These are phyloP conservation scores for Carollia perspicillata DNA, from an alignment of 2,113 vertebrate species.

Conservation along the genomic window DNA sequence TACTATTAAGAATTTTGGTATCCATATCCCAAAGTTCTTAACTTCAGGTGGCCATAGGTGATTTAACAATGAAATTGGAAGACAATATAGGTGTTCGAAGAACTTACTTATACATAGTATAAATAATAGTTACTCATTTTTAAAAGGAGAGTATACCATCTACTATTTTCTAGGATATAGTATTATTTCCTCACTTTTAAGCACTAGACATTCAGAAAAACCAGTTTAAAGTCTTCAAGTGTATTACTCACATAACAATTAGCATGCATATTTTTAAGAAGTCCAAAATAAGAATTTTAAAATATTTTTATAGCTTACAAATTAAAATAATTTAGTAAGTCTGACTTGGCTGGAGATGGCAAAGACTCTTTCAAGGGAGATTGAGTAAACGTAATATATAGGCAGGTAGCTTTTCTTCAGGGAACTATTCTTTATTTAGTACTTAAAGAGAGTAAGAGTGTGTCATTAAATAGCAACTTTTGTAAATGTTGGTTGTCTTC, in stretches of 20 bases:
- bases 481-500: not conserved
- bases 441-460: not conserved
- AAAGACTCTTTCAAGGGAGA: no score
- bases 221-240: not conserved
- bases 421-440: not conserved
- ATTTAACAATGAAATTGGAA: not conserved
- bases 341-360: not conserved
- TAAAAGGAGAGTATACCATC: not conserved
- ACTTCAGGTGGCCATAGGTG: not conserved
- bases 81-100: not conserved
- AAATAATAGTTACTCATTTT: not conserved
- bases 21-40: not conserved
- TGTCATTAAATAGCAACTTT: not conserved
- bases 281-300: not conserved
- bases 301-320: not conserved
- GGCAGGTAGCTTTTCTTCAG: not conserved
- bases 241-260: not conserved
- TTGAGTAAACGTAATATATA: no score
- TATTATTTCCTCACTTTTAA: conserved; percentile 11
- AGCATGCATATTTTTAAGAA: not conserved
- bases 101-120: not conserved
- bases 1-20: no score
- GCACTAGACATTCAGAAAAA: not conserved
- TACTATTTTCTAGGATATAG: not conserved
- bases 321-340: not conserved